Evolutionary conservation across 2,888 invertebrate species (phyloP).

Genomic region (Podotricha telesiphe): DNA sequence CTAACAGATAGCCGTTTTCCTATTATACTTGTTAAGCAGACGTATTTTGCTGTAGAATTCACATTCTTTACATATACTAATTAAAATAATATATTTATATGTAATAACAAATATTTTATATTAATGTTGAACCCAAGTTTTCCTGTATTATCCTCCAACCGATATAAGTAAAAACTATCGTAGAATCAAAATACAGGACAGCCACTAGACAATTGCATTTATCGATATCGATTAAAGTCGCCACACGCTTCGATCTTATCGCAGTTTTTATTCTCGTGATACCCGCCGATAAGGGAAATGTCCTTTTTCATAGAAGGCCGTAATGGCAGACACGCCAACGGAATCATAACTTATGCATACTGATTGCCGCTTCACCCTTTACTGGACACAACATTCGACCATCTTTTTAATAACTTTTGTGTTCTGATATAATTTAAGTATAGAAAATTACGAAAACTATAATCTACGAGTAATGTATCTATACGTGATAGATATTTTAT

Average conservation of each 20-base stretch:
- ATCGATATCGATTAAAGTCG: slow-evolving; percentile 49
- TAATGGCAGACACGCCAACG: slow-evolving; percentile 80
- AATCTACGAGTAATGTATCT: background rate
- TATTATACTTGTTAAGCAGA: too few species aligned
- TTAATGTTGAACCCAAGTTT: background rate
- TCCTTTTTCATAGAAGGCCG: slow-evolving; percentile 82
- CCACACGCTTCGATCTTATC: slow-evolving; percentile 73
- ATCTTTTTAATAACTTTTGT: slow-evolving; percentile 45
- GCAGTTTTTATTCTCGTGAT: slow-evolving; percentile 81
- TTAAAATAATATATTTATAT: too few species aligned
- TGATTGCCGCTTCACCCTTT: slow-evolving; percentile 79
- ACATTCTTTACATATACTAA: too few species aligned
- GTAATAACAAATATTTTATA: background rate
- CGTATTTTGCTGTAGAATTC: too few species aligned
- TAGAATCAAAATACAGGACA: slow-evolving; percentile 23
- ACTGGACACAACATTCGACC: slow-evolving; percentile 56
- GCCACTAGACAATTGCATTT: slow-evolving; percentile 43
- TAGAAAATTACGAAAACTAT: slow-evolving; percentile 21
- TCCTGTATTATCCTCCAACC: too few species aligned
- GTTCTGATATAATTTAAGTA: slow-evolving; percentile 22
- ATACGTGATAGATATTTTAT: background rate
- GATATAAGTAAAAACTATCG: slow-evolving; percentile 1
- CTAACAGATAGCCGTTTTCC: too few species aligned
- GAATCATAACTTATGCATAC: slow-evolving; percentile 79
- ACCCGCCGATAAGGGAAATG: slow-evolving; percentile 81